A percentile compares a stretch with the other conserved stretches of the same genome.
Evolutionary conservation across 2,797 vertebrate genomes (phyloP).

Genomic region (Anabacerthia variegaticeps): DNA sequence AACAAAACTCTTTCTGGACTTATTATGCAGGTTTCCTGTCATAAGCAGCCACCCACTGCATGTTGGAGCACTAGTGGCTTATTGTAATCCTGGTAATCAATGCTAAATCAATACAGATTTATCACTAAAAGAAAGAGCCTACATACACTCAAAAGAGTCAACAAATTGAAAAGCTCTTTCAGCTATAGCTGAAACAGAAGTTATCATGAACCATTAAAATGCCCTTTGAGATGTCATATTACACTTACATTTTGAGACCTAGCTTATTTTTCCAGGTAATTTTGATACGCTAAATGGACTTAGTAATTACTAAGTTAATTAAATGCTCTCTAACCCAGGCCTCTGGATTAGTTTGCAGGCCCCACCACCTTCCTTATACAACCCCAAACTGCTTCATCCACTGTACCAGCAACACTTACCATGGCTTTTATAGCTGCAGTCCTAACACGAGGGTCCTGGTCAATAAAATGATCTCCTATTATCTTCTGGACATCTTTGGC

Average conservation of each 20-base stretch:
- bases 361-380: neutral
- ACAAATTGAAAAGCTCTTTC: neutral
- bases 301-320: neutral
- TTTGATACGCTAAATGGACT: neutral
- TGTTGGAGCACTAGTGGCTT: neutral
- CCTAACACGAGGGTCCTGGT: constrained; percentile 95
- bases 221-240: neutral
- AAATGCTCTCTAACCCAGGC: neutral
- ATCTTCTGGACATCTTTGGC: constrained; percentile 89
- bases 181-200: neutral
- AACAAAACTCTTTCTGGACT: neutral
- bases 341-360: neutral
- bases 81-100: neutral
- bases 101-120: neutral
- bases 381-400: neutral
- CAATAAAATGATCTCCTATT: constrained; percentile 93
- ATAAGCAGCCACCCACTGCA: neutral
- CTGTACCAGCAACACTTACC: constrained; percentile 74
- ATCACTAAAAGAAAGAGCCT: neutral
- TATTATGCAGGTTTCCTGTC: neutral
- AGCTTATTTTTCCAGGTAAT: neutral
- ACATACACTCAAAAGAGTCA: neutral
- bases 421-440: constrained; percentile 95
- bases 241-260: neutral
- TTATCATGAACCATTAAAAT: neutral